Conservation (phyloP, 2,888 invertebrate genomes). For the Heteropelma amictum region DNA sequence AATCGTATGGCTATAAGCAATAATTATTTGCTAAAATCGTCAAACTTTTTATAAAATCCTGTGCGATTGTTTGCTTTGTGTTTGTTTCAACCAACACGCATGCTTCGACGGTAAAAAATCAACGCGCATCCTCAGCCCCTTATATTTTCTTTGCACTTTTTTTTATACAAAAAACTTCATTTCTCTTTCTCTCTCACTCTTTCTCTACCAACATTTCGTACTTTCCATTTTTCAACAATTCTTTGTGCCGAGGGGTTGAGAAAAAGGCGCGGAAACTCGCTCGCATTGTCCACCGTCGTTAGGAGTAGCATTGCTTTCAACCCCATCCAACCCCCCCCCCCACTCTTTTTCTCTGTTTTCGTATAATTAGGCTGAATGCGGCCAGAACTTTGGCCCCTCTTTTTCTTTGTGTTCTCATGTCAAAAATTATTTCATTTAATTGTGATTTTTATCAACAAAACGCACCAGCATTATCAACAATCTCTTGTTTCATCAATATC, state of each 20-base stretch:
- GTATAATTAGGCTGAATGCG: conserved; percentile 44
- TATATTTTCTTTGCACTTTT: not conserved
- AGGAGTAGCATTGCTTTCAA: not conserved
- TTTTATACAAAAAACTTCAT: too few species aligned
- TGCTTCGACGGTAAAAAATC: too few species aligned
- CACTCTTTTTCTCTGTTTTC: not conserved
- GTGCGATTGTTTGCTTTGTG: too few species aligned
- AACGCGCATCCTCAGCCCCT: too few species aligned
- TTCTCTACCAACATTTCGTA: not conserved
- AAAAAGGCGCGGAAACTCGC: conserved; percentile 23
- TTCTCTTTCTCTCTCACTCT: not conserved
- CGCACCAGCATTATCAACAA: too few species aligned
- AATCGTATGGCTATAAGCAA: too few species aligned
- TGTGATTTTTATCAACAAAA: not conserved
- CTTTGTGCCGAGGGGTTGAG: conserved; percentile 26
- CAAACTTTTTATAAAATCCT: too few species aligned
- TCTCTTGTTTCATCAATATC: too few species aligned
- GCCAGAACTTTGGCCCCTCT: conserved; percentile 12
- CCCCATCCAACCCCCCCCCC: too few species aligned
- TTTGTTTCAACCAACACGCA: too few species aligned
- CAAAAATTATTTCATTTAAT: conserved; percentile 14
- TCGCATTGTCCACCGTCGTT: conserved; percentile 28
- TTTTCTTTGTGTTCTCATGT: conserved; percentile 7
- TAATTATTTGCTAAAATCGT: too few species aligned
- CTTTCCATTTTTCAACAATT: not conserved